Conservation (phyloP, 2,797 vertebrate species). For the Erpetoichthys calabaricus region DNA sequence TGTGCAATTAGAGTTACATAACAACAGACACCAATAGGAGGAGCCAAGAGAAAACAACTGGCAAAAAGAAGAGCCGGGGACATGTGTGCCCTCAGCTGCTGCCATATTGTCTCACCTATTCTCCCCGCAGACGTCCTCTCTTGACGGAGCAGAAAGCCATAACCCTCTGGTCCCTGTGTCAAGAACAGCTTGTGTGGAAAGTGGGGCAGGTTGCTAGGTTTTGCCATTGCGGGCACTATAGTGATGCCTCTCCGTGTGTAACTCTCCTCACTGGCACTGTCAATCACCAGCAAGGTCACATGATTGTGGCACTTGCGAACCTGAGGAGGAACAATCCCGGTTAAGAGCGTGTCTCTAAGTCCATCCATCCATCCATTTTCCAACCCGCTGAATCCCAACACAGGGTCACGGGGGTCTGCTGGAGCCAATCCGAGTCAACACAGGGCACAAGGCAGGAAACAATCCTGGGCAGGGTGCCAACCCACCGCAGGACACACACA, state of each 20-base stretch:
- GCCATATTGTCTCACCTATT: conserved; percentile 43
- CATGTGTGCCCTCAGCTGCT: too few relatives aligned
- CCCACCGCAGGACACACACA: too few relatives aligned
- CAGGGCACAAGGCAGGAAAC: too few relatives aligned
- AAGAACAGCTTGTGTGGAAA: conserved; percentile 54
- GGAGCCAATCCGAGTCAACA: too few relatives aligned
- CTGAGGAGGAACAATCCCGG: conserved; percentile 35
- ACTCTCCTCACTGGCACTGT: conserved; percentile 50
- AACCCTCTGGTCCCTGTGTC: conserved; percentile 59
- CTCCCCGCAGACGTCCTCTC: conserved; percentile 41
- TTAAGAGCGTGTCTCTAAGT: neutral
- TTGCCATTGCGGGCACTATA: conserved; percentile 57
- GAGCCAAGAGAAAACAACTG: too few relatives aligned
- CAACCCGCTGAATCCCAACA: too few relatives aligned
- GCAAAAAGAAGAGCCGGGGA: too few relatives aligned
- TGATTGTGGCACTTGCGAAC: conserved; percentile 51
- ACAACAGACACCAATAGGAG: too few relatives aligned
- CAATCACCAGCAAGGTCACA: conserved; percentile 68
- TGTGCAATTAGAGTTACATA: too few relatives aligned
- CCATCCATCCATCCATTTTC: too few relatives aligned
- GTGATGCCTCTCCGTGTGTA: conserved; percentile 53
- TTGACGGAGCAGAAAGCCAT: conserved; percentile 78
- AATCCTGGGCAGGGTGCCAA: too few relatives aligned
- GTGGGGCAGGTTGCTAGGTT: conserved; percentile 54
- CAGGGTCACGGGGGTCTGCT: too few relatives aligned